Conservation (phyloP, 2,888 invertebrate species). For the Laothoe populi region DNA sequence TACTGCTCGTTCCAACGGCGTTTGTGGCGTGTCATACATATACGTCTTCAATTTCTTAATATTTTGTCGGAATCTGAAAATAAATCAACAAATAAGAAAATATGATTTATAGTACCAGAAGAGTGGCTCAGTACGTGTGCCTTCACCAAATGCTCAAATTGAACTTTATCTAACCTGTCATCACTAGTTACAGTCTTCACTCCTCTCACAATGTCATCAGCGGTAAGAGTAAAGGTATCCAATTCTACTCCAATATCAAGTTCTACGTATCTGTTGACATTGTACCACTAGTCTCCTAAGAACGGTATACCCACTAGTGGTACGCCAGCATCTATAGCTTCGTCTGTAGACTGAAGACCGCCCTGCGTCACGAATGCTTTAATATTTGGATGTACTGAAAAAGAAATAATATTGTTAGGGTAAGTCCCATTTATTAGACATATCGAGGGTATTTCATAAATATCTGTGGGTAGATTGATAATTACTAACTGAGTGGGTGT, state of each 20-base stretch:
- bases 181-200: conserved; percentile 38
- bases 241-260: conserved; percentile 42
- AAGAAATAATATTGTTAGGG: background rate
- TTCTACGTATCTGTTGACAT: conserved; percentile 40
- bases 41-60: conserved; percentile 28
- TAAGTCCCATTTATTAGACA: too few relatives aligned
- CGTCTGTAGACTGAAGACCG: conserved; percentile 65
- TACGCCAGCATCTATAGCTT: conserved; percentile 58
- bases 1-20: conserved; percentile 53
- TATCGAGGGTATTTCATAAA: too few relatives aligned
- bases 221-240: conserved; percentile 36
- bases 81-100: background rate
- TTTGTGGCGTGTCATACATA: conserved; percentile 41
- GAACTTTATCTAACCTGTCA: conserved; percentile 39
- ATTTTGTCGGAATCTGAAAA: conserved; percentile 35
- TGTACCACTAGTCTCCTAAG: conserved; percentile 57
- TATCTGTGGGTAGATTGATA: too few relatives aligned
- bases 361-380: conserved; percentile 70
- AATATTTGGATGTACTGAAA: conserved; percentile 61
- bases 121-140: too few relatives aligned
- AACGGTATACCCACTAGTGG: conserved; percentile 64
- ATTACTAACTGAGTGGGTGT: too few relatives aligned
- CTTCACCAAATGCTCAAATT: too few relatives aligned
- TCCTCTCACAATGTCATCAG: conserved; percentile 37
- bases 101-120: background rate